phyloP scores from a whole-genome alignment of 2,797 vertebrate species.

The Pelobates cultripes region DNA sequence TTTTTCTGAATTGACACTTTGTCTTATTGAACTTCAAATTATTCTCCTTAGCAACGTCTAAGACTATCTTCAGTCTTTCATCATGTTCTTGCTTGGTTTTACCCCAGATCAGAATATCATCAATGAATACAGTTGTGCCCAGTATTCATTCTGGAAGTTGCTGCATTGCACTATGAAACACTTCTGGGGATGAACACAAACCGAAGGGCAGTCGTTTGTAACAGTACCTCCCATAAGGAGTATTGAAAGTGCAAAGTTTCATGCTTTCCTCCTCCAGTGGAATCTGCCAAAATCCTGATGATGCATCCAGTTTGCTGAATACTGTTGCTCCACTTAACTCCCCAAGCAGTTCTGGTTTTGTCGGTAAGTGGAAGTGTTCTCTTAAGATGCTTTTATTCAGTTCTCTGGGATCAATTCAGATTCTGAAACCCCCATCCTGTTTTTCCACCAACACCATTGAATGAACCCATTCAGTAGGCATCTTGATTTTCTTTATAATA shows the following conservation, averaged over 20 bases:
- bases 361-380: background rate
- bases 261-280: background rate
- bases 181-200: background rate
- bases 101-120: background rate
- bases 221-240: background rate
- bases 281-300: background rate
- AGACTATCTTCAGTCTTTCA: too few species aligned
- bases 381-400: background rate
- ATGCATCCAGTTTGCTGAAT: background rate
- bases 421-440: background rate
- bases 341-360: background rate
- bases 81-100: too few species aligned
- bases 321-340: background rate
- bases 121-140: background rate
- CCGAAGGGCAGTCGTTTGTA: background rate
- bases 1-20: too few species aligned
- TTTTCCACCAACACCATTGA: background rate
- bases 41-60: too few species aligned
- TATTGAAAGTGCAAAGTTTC: background rate
- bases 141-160: too few species aligned
- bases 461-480: slow-evolving; percentile 3
- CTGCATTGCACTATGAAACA: background rate
- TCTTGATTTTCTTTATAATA: slow-evolving; percentile 9
- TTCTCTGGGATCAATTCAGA: slow-evolving; percentile 7
- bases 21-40: too few species aligned